Conservation (phyloP, 2,888 invertebrate genomes). For the Lithophane ornitopus region DNA sequence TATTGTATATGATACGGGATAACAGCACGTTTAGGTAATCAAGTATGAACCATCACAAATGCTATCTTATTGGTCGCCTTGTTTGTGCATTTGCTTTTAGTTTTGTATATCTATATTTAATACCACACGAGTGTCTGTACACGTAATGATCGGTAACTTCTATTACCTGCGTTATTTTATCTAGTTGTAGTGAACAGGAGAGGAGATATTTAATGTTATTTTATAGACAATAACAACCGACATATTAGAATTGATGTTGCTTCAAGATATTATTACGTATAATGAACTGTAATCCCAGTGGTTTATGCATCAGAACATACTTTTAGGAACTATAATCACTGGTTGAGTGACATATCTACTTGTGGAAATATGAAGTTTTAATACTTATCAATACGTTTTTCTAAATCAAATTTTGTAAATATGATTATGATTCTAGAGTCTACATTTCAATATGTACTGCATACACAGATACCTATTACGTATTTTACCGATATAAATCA, state of each 20-base stretch:
- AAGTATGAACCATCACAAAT: slow-evolving; percentile 83
- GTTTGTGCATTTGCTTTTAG: slow-evolving; percentile 89
- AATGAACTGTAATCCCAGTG: slow-evolving; percentile 56
- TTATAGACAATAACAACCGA: slow-evolving; percentile 55
- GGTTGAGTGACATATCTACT: slow-evolving; percentile 38
- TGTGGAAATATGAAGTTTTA: slow-evolving; percentile 39
- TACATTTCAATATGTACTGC: slow-evolving; percentile 78
- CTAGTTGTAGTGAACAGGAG: slow-evolving; percentile 66
- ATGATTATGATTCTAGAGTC: slow-evolving; percentile 73
- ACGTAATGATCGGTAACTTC: slow-evolving; percentile 67
- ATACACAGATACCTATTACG: slow-evolving; percentile 76
- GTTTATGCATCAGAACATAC: slow-evolving; percentile 23
- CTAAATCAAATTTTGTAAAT: slow-evolving; percentile 75
- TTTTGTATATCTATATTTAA: slow-evolving; percentile 78
- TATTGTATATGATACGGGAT: slow-evolving; percentile 78
- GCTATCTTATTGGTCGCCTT: slow-evolving; percentile 82
- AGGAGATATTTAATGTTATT: slow-evolving; percentile 68
- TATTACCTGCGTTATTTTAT: slow-evolving; percentile 72
- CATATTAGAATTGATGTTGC: slow-evolving; percentile 52
- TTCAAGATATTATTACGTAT: slow-evolving; percentile 52
- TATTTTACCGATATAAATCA: slow-evolving; percentile 78
- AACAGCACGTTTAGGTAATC: slow-evolving; percentile 77
- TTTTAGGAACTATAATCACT: slow-evolving; percentile 45
- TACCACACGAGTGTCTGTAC: slow-evolving; percentile 70
- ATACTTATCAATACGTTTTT: slow-evolving; percentile 54